Conservation (phyloP, 2,113 vertebrate species). For the Anas platyrhynchos region DNA sequence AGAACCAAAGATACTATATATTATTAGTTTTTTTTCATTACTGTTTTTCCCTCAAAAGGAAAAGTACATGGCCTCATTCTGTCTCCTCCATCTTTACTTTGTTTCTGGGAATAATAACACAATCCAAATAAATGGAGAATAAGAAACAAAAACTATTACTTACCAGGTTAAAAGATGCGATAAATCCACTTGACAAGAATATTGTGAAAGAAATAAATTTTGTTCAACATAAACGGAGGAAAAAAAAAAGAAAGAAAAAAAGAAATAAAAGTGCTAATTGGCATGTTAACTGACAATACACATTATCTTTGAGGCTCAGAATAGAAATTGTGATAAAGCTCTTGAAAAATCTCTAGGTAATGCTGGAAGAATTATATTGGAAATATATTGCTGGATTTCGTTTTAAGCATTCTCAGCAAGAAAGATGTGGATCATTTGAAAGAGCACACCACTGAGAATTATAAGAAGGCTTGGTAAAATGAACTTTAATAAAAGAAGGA, state of each 20-base stretch:
- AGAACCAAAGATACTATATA: background rate
- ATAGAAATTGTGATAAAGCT: accelerated
- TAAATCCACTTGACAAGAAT: background rate
- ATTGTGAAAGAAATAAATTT: background rate
- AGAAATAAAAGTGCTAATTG: accelerated
- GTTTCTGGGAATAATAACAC: background rate
- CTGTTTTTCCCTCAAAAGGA: background rate
- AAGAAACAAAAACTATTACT: background rate
- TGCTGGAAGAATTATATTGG: background rate
- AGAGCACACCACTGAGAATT: background rate
- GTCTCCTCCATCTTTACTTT: background rate
- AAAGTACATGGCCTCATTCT: background rate
- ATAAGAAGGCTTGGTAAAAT: background rate
- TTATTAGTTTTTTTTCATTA: background rate
- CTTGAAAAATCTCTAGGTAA: background rate
- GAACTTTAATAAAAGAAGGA: background rate
- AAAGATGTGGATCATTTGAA: background rate
- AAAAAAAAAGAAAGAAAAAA: accelerated
- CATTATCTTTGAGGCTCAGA: background rate
- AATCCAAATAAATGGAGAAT: background rate
- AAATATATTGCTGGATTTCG: background rate
- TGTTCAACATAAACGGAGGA: background rate
- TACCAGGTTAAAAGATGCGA: accelerated
- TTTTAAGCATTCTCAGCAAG: background rate
- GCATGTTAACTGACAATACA: accelerated